A percentile compares a stretch with the other conserved stretches of the same genome.
phyloP scores from a whole-genome alignment of 2,888 invertebrate genomes.

The Gastracanthus pulcherrimus region DNA sequence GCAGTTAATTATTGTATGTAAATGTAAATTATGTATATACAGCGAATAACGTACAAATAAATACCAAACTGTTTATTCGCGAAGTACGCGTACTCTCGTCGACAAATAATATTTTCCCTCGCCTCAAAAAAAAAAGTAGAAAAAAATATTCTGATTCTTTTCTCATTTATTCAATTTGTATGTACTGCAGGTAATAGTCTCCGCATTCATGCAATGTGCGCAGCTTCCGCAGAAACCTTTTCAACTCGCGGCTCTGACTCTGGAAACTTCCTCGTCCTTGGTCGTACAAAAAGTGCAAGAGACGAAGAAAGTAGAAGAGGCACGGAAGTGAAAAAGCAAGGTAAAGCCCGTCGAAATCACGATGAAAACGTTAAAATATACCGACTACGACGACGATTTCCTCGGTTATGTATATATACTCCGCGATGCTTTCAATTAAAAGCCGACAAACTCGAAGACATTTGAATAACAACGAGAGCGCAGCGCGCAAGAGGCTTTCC shows the following conservation, averaged over 20 bases:
- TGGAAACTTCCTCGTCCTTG: not conserved
- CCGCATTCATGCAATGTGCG: not conserved
- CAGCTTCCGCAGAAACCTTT: not conserved
- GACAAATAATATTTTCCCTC: not conserved
- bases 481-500: not conserved
- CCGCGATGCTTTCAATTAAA: constrained; percentile 48
- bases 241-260: not conserved
- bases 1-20: too few relatives aligned
- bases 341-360: constrained; percentile 8
- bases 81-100: too few relatives aligned
- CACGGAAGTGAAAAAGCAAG: not conserved
- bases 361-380: constrained; percentile 37
- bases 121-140: not conserved
- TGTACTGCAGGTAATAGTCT: not conserved
- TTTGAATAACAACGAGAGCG: constrained; percentile 38
- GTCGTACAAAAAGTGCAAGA: not conserved
- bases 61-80: too few relatives aligned
- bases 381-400: not conserved
- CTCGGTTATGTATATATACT: not conserved
- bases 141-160: not conserved
- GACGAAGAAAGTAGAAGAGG: not conserved
- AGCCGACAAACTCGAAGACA: constrained; percentile 37
- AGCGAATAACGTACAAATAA: too few relatives aligned
- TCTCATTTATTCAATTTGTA: not conserved
- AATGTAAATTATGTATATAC: too few relatives aligned